A percentile compares a stretch with the other conserved stretches of the same genome.
Evolutionary conservation across 2,888 invertebrate genomes (phyloP).

Genomic region (Diachrysia chrysitis): DNA sequence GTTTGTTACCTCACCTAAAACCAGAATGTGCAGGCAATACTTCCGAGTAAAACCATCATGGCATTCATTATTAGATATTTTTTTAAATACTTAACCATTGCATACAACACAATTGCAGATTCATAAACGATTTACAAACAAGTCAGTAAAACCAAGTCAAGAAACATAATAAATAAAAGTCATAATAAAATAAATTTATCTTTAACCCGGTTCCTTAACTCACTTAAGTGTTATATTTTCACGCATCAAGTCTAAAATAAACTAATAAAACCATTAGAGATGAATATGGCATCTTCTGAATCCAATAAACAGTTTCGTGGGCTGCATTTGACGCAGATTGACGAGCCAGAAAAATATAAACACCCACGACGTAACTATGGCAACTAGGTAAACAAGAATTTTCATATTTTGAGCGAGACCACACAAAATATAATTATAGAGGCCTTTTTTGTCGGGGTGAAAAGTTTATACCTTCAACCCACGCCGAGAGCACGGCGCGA

Average conservation of each 20-base stretch:
- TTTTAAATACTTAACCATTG: background rate
- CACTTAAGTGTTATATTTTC: constrained; percentile 49
- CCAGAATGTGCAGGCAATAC: constrained; percentile 3
- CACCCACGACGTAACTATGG: constrained; percentile 37
- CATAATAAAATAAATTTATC: background rate
- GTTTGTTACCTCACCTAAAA: too few relatives aligned
- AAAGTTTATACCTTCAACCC: too few relatives aligned
- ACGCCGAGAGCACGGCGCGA: too few relatives aligned
- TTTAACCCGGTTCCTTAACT: constrained; percentile 29
- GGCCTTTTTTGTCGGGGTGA: too few relatives aligned
- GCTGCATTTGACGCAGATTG: constrained; percentile 32
- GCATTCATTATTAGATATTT: background rate
- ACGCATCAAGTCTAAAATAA: constrained; percentile 49
- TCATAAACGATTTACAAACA: background rate
- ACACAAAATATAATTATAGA: background rate
- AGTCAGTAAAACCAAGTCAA: too few relatives aligned
- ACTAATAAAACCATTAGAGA: constrained; percentile 50
- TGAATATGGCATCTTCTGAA: constrained; percentile 43
- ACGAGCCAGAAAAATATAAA: constrained; percentile 14
- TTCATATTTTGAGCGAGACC: background rate
- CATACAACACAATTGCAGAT: background rate
- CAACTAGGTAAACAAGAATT: constrained; percentile 3
- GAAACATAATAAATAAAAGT: background rate
- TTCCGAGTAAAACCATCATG: background rate
- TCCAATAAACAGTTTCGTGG: constrained; percentile 43